A percentile compares a stretch with the other conserved stretches of the same genome.
These are phyloP conservation scores for Harpagoxenus sublaevis DNA, from an alignment of 2,888 invertebrate species.

Conservation along the genomic window DNA sequence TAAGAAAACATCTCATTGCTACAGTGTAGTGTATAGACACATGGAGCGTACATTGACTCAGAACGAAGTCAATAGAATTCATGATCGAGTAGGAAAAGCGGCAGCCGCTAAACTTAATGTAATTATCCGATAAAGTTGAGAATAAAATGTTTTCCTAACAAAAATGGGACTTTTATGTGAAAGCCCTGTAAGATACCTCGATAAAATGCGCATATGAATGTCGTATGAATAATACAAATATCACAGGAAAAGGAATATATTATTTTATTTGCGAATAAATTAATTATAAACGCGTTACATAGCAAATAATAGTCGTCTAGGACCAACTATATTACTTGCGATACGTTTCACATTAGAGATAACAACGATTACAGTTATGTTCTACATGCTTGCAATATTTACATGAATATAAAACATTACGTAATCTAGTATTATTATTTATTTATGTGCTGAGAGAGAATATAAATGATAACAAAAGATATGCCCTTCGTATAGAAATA, in stretches of 20 bases:
- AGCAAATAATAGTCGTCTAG: constrained; percentile 78
- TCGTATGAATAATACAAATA: constrained; percentile 11
- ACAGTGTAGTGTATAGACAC: constrained; percentile 96
- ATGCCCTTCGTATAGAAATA: background rate
- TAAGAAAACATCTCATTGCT: constrained; percentile 94
- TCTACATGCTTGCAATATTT: constrained; percentile 72
- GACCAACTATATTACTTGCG: constrained; percentile 76
- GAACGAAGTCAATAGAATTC: constrained; percentile 94
- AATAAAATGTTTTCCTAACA: constrained; percentile 39
- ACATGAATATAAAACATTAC: constrained; percentile 70
- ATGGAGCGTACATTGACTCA: constrained; percentile 96
- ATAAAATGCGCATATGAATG: background rate
- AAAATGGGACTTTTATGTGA: background rate
- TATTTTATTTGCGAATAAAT: constrained; percentile 82
- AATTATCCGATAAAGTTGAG: constrained; percentile 67
- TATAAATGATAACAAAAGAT: constrained; percentile 26
- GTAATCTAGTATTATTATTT: constrained; percentile 44
- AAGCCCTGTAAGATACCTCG: background rate
- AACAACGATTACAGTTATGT: constrained; percentile 76
- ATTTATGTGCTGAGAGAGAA: constrained; percentile 18
- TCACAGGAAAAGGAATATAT: constrained; percentile 79
- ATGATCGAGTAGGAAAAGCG: constrained; percentile 90
- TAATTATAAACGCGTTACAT: constrained; percentile 82
- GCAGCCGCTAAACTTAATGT: constrained; percentile 82
- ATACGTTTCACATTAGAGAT: constrained; percentile 69